These are phyloP conservation scores for Elanus axillaris DNA, from an alignment of 2,113 vertebrate species.

Conservation along the genomic window DNA sequence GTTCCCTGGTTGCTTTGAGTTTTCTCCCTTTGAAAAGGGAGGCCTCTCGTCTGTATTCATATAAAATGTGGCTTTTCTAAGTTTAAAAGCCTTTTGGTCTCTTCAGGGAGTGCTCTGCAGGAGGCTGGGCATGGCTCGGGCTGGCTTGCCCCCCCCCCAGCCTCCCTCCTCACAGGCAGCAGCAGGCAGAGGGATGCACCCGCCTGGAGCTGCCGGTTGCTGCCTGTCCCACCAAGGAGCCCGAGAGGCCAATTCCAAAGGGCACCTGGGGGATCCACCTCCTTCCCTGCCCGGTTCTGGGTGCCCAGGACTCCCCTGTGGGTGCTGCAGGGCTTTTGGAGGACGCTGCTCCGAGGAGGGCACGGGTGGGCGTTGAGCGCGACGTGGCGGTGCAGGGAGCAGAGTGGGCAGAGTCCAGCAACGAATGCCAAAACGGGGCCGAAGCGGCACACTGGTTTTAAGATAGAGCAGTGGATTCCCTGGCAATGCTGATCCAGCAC, in stretches of 20 bases:
- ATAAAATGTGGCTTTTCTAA: conserved; percentile 29
- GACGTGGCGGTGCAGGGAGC: neutral
- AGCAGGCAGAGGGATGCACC: neutral
- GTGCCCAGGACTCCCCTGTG: accelerated
- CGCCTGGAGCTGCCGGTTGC: accelerated
- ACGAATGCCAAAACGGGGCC: neutral
- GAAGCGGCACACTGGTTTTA: neutral
- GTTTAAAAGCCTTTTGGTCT: conserved; percentile 48
- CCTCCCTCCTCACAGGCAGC: neutral
- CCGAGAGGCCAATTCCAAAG: neutral
- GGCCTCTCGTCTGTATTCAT: conserved; percentile 18
- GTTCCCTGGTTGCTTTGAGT: conserved; percentile 40
- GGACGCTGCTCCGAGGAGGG: neutral
- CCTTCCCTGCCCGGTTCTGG: neutral
- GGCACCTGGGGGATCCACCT: neutral
- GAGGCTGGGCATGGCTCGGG: neutral
- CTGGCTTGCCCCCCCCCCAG: neutral
- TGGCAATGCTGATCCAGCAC: neutral
- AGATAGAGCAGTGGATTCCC: neutral
- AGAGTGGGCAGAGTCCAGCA: accelerated
- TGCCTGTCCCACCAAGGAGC: neutral
- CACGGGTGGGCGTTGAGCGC: accelerated
- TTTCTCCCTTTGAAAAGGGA: conserved; percentile 22
- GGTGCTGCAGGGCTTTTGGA: neutral
- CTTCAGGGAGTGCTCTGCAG: neutral